phyloP scores from a whole-genome alignment of 2,888 invertebrate species.

The Barypeithes pellucidus region DNA sequence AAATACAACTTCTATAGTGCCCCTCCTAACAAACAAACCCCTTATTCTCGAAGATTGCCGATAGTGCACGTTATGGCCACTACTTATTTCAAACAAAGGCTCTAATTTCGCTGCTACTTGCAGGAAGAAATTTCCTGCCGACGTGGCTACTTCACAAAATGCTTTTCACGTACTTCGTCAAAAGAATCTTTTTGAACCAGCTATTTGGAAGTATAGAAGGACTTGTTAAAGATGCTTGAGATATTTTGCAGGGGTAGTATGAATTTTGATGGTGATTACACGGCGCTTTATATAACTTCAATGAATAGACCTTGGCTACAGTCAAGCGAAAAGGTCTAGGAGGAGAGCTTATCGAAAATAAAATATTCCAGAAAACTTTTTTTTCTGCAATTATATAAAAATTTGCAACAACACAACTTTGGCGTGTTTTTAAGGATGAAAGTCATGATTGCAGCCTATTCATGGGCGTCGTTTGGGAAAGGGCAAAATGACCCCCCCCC shows the following conservation, averaged over 20 bases:
- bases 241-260: slow-evolving; percentile 34
- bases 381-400: too few species aligned
- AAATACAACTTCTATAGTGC: not conserved
- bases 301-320: not conserved
- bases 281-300: slow-evolving; percentile 16
- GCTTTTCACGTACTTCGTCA: slow-evolving; percentile 44
- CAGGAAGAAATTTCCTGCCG: slow-evolving; percentile 49
- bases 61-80: slow-evolving; percentile 49
- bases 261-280: slow-evolving; percentile 23
- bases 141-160: slow-evolving; percentile 49
- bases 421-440: too few species aligned
- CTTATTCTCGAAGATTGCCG: slow-evolving; percentile 39
- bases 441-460: too few species aligned
- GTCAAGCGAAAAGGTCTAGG: not conserved
- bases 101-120: slow-evolving; percentile 46
- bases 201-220: slow-evolving; percentile 41
- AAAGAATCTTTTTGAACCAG: slow-evolving; percentile 43
- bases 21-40: not conserved
- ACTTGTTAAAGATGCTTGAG: slow-evolving; percentile 48
- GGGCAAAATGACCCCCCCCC: too few species aligned
- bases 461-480: too few species aligned
- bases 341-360: too few species aligned
- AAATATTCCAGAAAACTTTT: too few species aligned
- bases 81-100: slow-evolving; percentile 49
- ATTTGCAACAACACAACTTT: too few species aligned